Conservation (phyloP, 2,797 vertebrate species). For the Denticeps clupeoides region DNA sequence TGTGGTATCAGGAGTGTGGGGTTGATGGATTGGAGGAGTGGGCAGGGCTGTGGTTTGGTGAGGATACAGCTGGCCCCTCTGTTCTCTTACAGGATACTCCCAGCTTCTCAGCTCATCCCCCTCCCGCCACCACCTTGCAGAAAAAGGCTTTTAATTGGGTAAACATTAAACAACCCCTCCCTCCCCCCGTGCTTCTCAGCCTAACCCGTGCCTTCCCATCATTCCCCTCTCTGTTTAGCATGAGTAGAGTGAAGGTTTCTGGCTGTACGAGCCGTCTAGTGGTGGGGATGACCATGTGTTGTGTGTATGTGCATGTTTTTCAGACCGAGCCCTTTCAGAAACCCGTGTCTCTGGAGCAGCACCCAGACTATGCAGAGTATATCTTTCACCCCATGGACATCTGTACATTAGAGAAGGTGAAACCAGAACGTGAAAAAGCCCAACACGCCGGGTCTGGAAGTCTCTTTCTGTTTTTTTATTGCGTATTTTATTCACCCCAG, state of each 20-base stretch:
- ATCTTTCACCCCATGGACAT: constrained; percentile 99
- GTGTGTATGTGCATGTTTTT: constrained; percentile 4
- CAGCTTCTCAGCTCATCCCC: constrained; percentile 60
- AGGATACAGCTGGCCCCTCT: constrained; percentile 58
- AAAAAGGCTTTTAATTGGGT: constrained; percentile 73
- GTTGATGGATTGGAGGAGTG: not conserved
- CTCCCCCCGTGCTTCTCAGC: not conserved
- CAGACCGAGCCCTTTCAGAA: constrained; percentile 98
- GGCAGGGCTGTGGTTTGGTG: constrained; percentile 29
- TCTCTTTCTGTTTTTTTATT: constrained; percentile 9
- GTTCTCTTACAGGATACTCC: constrained; percentile 61
- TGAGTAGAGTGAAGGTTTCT: constrained; percentile 7
- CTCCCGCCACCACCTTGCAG: constrained; percentile 62
- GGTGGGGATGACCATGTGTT: constrained; percentile 15
- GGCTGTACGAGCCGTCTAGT: constrained; percentile 30
- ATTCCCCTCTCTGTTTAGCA: constrained; percentile 4
- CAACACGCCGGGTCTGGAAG: too few relatives aligned
- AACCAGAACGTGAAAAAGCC: too few relatives aligned
- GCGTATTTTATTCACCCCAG: constrained; percentile 43
- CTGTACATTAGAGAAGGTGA: constrained; percentile 95
- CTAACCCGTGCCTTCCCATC: not conserved
- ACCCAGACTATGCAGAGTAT: constrained; percentile 97
- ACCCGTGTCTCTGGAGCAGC: constrained; percentile 91
- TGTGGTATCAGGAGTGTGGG: not conserved
- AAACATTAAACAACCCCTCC: constrained; percentile 47